Conservation (phyloP, 2,888 invertebrate species). For the Drosophila monieri region DNA sequence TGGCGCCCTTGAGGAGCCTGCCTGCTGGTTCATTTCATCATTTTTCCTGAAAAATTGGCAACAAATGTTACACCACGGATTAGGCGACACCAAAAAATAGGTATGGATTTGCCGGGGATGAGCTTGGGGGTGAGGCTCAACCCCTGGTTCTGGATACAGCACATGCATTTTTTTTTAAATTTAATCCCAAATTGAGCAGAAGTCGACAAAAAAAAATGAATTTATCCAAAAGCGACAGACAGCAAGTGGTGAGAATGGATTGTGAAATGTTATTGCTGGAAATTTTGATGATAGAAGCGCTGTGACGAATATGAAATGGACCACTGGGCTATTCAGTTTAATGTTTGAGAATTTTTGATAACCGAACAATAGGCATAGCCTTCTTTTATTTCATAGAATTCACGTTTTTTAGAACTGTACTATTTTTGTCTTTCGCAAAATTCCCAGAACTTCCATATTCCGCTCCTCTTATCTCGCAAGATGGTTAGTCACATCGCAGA, state of each 20-base stretch:
- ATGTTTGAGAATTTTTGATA: neutral
- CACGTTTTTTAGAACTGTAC: neutral
- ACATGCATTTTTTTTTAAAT: neutral
- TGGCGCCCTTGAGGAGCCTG: slow-evolving; percentile 85
- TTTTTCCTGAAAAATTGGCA: slow-evolving; percentile 81
- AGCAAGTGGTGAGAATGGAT: neutral
- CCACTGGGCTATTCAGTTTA: neutral
- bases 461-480: slow-evolving; percentile 14
- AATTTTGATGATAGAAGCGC: neutral
- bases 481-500: slow-evolving; percentile 30
- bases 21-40: slow-evolving; percentile 84
- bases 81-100: slow-evolving; percentile 21
- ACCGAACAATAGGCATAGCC: too few relatives aligned
- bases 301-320: neutral
- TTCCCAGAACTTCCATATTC: neutral
- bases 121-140: too few relatives aligned
- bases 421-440: neutral
- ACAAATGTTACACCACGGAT: slow-evolving; percentile 34
- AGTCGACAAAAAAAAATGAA: neutral
- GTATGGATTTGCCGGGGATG: neutral
- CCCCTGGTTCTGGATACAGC: neutral
- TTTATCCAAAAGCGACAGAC: neutral
- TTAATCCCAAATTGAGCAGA: neutral
- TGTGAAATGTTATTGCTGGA: neutral
- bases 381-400: slow-evolving; percentile 1